phyloP scores from a whole-genome alignment of 2,888 invertebrate species.

The Xestoiulus laeticollis region DNA sequence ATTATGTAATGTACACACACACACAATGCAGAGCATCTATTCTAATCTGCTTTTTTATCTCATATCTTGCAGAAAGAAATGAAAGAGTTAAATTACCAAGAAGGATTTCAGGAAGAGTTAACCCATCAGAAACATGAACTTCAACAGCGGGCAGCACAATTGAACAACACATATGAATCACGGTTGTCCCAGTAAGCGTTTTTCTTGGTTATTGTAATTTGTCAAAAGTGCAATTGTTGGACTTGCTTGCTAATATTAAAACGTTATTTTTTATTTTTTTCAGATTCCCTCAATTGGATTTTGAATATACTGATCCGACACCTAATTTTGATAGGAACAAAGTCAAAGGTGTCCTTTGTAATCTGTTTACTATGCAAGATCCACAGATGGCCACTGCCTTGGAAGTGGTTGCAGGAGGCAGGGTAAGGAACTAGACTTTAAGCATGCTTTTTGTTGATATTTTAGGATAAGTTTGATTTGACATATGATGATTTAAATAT shows the following conservation, averaged over 20 bases:
- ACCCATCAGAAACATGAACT: conserved; percentile 62
- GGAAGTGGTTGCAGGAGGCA: conserved; percentile 85
- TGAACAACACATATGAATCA: not conserved
- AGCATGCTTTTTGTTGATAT: not conserved
- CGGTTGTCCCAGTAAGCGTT: not conserved
- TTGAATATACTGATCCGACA: conserved; percentile 82
- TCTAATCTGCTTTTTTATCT: conserved; percentile 53
- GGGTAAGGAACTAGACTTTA: conserved; percentile 69
- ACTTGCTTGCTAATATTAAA: not conserved
- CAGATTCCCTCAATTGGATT: conserved; percentile 66
- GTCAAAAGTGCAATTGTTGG: not conserved
- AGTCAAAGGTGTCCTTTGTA: conserved; percentile 81
- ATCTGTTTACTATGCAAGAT: conserved; percentile 79
- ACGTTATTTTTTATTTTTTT: not conserved
- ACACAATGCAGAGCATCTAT: not conserved
- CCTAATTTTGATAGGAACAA: conserved; percentile 74
- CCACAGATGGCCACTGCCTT: conserved; percentile 77
- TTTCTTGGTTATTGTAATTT: not conserved
- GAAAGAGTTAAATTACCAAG: conserved; percentile 68
- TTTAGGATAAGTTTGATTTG: not conserved
- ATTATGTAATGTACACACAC: too few relatives aligned
- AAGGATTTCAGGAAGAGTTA: conserved; percentile 70
- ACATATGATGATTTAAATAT: not conserved
- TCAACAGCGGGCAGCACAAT: not conserved
- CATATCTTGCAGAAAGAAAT: conserved; percentile 66